These are phyloP conservation scores for Poeciliopsis infans DNA, from an alignment of 2,797 vertebrate species.

Conservation along the genomic window DNA sequence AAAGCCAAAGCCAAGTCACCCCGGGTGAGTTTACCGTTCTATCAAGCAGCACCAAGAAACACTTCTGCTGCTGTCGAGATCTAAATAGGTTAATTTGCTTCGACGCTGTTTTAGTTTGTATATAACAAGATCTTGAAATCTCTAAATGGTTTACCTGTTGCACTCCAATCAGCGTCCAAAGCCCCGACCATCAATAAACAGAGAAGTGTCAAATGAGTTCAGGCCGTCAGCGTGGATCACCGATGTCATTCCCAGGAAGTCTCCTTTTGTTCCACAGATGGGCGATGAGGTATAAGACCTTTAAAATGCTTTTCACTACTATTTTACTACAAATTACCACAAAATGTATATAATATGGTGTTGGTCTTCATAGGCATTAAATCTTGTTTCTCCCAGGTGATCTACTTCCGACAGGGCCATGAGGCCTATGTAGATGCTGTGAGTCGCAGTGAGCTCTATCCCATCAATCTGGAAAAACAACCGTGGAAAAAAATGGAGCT, in stretches of 20 bases:
- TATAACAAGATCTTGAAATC: background rate
- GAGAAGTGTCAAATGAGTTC: constrained; percentile 88
- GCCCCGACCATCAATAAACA: constrained; percentile 77
- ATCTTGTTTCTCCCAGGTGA: constrained; percentile 81
- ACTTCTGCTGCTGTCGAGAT: background rate
- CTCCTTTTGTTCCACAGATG: constrained; percentile 98
- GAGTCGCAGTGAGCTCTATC: constrained; percentile 87
- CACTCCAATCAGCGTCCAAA: constrained; percentile 73
- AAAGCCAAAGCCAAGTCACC: constrained; percentile 76
- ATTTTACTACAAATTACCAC: background rate
- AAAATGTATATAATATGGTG: background rate
- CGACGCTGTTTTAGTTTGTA: background rate
- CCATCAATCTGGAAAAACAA: constrained; percentile 91
- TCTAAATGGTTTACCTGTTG: constrained; percentile 15
- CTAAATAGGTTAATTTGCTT: background rate
- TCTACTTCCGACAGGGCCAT: constrained; percentile 97
- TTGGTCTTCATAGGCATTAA: background rate
- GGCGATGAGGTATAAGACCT: constrained; percentile 89
- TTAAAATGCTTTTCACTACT: background rate
- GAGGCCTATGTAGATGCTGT: constrained; percentile 97
- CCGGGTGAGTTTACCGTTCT: constrained; percentile 73
- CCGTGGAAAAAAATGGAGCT: constrained; percentile 95
- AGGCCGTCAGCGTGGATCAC: constrained; percentile 95
- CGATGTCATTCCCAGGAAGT: constrained; percentile 92
- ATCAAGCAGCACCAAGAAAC: too few species aligned